phyloP scores from a whole-genome alignment of 92 coral and sea anemone genomes.

The Epizoanthus scotinus region DNA sequence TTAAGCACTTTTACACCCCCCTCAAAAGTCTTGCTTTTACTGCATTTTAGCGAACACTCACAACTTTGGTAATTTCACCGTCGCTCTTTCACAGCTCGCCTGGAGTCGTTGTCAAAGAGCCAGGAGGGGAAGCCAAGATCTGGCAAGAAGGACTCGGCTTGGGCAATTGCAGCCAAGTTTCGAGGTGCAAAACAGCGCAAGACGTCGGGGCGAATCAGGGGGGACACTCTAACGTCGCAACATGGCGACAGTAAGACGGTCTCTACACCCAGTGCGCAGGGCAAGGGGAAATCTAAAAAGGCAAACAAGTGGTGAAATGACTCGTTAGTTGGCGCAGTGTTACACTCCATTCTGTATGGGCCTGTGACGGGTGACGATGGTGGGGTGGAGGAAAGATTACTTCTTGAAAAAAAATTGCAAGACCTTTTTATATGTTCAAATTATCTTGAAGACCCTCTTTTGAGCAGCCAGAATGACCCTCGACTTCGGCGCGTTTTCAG shows the following conservation, averaged over 20 bases:
- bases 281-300: constrained; percentile 40
- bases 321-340: neutral
- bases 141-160: constrained; percentile 66
- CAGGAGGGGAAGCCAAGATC: constrained; percentile 65
- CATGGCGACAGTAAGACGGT: constrained; percentile 49
- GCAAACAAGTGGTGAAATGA: neutral
- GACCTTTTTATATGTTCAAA: no score
- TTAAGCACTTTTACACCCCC: no score
- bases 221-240: constrained; percentile 51
- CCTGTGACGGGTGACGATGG: no score
- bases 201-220: constrained; percentile 58
- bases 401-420: no score
- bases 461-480: no score
- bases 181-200: constrained; percentile 46
- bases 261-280: constrained; percentile 55
- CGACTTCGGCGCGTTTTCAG: no score
- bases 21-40: no score
- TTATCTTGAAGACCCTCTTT: no score
- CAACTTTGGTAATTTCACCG: no score
- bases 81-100: constrained; percentile 57
- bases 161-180: constrained; percentile 57
- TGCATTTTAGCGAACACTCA: no score
- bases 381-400: no score
- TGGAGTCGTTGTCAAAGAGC: constrained; percentile 67
- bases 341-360: no score